Percentiles rank a stretch among this genome's conserved stretches.
These are phyloP conservation scores for Nycticryphes semicollaris DNA, from an alignment of 2,113 vertebrate species.

Conservation along the genomic window DNA sequence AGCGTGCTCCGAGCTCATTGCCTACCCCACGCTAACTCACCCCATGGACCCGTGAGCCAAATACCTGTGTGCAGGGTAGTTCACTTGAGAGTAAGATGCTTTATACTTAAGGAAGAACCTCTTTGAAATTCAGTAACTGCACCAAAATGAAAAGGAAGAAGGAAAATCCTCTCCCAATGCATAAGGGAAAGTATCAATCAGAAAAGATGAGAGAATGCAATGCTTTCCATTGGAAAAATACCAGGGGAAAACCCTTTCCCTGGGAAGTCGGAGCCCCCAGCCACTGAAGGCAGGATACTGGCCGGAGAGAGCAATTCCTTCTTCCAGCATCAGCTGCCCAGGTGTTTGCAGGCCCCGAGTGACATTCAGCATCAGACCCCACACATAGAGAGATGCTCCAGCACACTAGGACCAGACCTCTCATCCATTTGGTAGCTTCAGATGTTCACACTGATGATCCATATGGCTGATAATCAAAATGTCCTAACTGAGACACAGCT, in stretches of 20 bases:
- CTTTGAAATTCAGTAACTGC: neutral
- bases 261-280: rapidly evolving
- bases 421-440: neutral
- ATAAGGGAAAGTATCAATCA: neutral
- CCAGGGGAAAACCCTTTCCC: neutral
- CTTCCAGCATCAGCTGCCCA: rapidly evolving
- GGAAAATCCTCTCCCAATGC: neutral
- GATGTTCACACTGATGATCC: neutral
- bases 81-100: neutral
- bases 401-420: neutral
- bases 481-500: neutral
- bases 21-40: neutral
- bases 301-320: neutral
- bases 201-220: neutral
- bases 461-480: neutral
- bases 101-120: neutral
- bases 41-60: rapidly evolving
- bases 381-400: rapidly evolving
- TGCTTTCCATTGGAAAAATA: neutral
- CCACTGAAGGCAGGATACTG: rapidly evolving
- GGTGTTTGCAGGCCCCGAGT: neutral
- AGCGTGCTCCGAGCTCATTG: rapidly evolving
- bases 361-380: neutral
- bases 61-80: rapidly evolving
- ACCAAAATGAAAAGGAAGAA: neutral